Conservation (phyloP, 2,888 invertebrate species). For the Parthenolecanium corni region DNA sequence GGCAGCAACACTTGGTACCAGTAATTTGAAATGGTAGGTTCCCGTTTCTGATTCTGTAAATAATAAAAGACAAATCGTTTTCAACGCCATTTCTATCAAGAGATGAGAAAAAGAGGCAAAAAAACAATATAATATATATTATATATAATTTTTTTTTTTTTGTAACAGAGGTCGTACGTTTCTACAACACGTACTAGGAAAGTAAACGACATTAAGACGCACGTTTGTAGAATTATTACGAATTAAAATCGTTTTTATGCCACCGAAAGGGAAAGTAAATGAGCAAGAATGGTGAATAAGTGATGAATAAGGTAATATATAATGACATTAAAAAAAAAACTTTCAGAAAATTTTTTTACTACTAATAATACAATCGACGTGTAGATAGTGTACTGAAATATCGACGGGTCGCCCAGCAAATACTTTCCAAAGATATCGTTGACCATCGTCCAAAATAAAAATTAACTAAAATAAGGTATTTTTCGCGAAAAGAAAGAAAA, state of each 20-base stretch:
- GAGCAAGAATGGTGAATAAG: neutral
- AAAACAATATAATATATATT: neutral
- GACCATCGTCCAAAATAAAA: too few species aligned
- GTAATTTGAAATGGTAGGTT: slow-evolving; percentile 82
- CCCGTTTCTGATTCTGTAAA: slow-evolving; percentile 18
- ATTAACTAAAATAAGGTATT: too few species aligned
- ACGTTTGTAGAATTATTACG: neutral
- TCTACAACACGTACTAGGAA: neutral
- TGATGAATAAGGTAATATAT: neutral
- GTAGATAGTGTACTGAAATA: too few species aligned
- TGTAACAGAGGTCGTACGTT: neutral
- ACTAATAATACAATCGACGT: too few species aligned
- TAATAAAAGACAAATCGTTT: neutral
- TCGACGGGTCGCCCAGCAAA: too few species aligned
- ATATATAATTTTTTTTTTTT: neutral
- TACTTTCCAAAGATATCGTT: too few species aligned
- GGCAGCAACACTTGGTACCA: slow-evolving; percentile 93
- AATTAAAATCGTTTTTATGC: neutral
- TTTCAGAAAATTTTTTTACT: neutral
- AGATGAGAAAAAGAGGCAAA: neutral
- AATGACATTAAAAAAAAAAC: neutral
- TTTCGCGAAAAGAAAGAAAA: too few species aligned
- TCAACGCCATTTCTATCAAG: neutral
- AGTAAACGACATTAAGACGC: neutral
- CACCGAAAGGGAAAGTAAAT: neutral